Conservation (phyloP, 2,113 vertebrate genomes). For the Ploceus nigricollis region DNA sequence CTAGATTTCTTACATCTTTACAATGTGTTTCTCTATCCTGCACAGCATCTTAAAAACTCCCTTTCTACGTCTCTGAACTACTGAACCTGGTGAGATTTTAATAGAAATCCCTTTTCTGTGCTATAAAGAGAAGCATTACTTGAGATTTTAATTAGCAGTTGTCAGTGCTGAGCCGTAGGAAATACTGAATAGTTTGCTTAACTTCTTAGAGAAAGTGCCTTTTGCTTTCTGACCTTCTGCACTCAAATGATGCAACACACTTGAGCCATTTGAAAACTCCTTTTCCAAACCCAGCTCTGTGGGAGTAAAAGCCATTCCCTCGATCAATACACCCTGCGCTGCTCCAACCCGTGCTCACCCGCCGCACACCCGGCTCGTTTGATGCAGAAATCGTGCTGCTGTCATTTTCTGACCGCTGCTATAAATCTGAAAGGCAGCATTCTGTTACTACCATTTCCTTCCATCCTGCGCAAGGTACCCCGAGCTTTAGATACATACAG, state of each 20-base stretch:
- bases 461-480: neutral
- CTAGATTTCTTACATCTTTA: neutral
- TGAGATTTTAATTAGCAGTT: conserved; percentile 32
- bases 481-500: neutral
- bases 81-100: conserved; percentile 57
- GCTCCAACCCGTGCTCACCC: neutral
- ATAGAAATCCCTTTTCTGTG: neutral
- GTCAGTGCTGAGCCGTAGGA: neutral
- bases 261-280: neutral
- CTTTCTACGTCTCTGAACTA: neutral
- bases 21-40: neutral
- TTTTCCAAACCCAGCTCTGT: neutral
- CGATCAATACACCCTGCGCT: neutral
- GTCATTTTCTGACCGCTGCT: neutral
- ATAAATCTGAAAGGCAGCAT: neutral
- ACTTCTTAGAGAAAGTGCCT: neutral
- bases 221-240: neutral
- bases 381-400: neutral
- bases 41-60: neutral
- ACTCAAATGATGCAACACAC: neutral
- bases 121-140: conserved; percentile 24
- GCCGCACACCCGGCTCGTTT: neutral
- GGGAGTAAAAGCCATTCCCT: neutral
- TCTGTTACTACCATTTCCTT: neutral
- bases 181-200: neutral